phyloP scores from a whole-genome alignment of 1,140 invertebrate genomes.

The Zaprionus inermis region DNA sequence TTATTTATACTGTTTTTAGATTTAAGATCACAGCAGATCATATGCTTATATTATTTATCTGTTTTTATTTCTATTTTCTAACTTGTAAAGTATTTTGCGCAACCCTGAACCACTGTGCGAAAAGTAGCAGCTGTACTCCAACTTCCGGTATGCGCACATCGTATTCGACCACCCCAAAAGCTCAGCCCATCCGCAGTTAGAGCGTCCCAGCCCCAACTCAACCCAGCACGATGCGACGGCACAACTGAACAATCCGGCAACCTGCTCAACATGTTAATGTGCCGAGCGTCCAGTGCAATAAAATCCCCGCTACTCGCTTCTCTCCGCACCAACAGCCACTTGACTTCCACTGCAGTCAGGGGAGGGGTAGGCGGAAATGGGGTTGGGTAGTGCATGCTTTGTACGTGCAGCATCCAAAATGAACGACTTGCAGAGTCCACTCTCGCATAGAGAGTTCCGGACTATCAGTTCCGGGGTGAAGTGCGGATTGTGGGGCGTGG shows the following conservation, averaged over 20 bases:
- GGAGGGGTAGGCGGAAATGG: neutral
- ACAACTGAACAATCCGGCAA: conserved; percentile 48
- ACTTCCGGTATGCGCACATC: conserved; percentile 36
- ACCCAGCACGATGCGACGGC: neutral
- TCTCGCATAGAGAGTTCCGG: conserved; percentile 15
- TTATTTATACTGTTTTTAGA: no score
- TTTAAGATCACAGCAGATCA: no score
- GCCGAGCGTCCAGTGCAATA: conserved; percentile 56
- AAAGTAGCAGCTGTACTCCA: conserved; percentile 29
- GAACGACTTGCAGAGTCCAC: conserved; percentile 24
- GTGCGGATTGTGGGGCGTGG: no score
- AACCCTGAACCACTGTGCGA: conserved; percentile 18
- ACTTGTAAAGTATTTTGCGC: neutral
- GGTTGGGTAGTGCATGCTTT: conserved; percentile 7
- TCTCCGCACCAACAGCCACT: conserved; percentile 5
- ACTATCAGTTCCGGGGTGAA: conserved; percentile 37
- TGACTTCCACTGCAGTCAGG: conserved; percentile 33
- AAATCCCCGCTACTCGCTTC: neutral
- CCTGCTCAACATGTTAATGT: conserved; percentile 78
- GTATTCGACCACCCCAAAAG: neutral
- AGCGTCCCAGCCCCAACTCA: neutral
- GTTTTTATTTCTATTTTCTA: neutral
- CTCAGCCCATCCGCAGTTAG: neutral
- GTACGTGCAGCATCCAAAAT: conserved; percentile 56
- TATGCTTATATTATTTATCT: no score